Evolutionary conservation across 2,888 invertebrate genomes (phyloP).

Genomic region (Rhingia rostrata): DNA sequence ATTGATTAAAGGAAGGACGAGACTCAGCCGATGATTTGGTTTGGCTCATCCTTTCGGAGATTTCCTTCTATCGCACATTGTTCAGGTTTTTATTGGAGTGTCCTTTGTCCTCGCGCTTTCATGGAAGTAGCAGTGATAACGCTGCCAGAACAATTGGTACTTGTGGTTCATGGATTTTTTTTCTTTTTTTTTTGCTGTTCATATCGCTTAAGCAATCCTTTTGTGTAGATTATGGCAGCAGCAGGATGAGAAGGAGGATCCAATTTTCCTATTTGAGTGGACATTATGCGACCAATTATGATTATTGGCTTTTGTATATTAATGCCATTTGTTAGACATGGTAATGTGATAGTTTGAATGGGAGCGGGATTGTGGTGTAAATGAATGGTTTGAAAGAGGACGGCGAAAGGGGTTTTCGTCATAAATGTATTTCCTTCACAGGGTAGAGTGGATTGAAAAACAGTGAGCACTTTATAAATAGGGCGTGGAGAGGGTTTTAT

Average conservation of each 20-base stretch:
- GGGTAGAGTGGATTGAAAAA: not conserved
- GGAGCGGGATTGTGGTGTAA: not conserved
- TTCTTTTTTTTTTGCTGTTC: not conserved
- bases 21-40: constrained; percentile 52
- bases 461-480: too few relatives aligned
- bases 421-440: not conserved
- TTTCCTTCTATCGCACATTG: constrained; percentile 41
- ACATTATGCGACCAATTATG: constrained; percentile 71
- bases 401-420: not conserved
- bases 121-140: constrained; percentile 1
- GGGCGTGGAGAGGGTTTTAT: too few relatives aligned
- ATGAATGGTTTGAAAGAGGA: not conserved
- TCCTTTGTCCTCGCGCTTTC: constrained; percentile 41
- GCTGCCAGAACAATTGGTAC: constrained; percentile 53
- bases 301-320: constrained; percentile 65
- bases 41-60: constrained; percentile 55
- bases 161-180: constrained; percentile 35
- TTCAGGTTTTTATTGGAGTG: constrained; percentile 57
- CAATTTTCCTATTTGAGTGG: constrained; percentile 60
- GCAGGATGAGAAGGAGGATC: constrained; percentile 31
- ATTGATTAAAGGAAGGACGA: constrained; percentile 67
- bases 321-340: constrained; percentile 45
- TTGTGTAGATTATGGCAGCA: constrained; percentile 44
- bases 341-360: constrained; percentile 17
- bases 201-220: constrained; percentile 9